These are phyloP conservation scores for Porites divaricata DNA, from an alignment of 92 coral and sea anemone species.

Conservation along the genomic window DNA sequence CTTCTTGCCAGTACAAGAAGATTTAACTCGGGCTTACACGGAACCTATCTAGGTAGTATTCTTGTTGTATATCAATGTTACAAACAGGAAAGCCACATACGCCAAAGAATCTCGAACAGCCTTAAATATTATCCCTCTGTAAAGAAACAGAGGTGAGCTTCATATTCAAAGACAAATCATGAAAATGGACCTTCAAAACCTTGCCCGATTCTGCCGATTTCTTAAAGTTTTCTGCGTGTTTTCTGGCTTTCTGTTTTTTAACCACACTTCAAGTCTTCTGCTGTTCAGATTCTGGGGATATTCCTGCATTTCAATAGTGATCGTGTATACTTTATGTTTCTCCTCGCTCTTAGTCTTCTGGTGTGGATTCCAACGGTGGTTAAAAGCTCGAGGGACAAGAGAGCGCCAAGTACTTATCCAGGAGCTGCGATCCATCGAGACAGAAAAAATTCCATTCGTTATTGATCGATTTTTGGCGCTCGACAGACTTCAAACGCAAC, in stretches of 20 bases:
- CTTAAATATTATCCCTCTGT: neutral
- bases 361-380: slow-evolving; percentile 48
- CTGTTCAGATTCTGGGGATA: slow-evolving; percentile 59
- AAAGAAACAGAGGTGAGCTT: neutral
- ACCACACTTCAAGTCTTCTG: slow-evolving; percentile 61
- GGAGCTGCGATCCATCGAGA: slow-evolving; percentile 81
- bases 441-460: slow-evolving; percentile 84
- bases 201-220: slow-evolving; percentile 9
- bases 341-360: slow-evolving; percentile 54
- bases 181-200: slow-evolving; percentile 10
- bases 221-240: slow-evolving; percentile 27
- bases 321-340: slow-evolving; percentile 47
- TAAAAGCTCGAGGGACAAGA: slow-evolving; percentile 21
- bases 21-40: too few species aligned
- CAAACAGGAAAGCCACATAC: neutral
- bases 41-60: too few species aligned
- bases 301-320: slow-evolving; percentile 39
- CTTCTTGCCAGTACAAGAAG: too few species aligned
- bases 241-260: slow-evolving; percentile 55
- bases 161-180: neutral
- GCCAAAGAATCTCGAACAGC: neutral
- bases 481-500: slow-evolving; percentile 65
- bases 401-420: slow-evolving; percentile 72
- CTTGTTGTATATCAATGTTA: neutral
- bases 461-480: slow-evolving; percentile 91